phyloP scores from a whole-genome alignment of 1,140 invertebrate species.

The Charaxes varanes region DNA sequence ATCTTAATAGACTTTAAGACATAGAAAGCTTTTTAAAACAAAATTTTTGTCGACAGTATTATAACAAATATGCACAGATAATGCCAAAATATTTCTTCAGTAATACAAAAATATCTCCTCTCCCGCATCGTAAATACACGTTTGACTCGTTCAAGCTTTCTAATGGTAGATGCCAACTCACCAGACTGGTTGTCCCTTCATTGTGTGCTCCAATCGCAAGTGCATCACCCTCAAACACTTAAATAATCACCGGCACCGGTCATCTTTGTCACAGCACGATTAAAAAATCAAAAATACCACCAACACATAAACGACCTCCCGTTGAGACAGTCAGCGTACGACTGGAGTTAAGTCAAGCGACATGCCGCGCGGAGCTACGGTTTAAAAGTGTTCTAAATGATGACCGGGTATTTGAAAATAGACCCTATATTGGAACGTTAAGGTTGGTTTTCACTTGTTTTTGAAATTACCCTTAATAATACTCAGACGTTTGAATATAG shows the following conservation, averaged over 20 bases:
- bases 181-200: conserved; percentile 71
- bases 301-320: conserved; percentile 23
- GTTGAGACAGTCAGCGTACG: conserved; percentile 32
- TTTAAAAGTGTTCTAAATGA: conserved; percentile 8
- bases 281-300: conserved; percentile 26
- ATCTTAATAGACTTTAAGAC: too few species aligned
- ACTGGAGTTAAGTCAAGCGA: conserved; percentile 37
- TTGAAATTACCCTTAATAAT: conserved; percentile 11
- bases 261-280: conserved; percentile 58
- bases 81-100: too few species aligned
- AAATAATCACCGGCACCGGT: conserved; percentile 50
- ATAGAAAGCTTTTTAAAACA: too few species aligned
- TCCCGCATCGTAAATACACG: too few species aligned
- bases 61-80: too few species aligned
- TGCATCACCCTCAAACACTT: conserved; percentile 46
- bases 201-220: conserved; percentile 44
- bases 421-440: conserved; percentile 1
- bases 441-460: conserved; percentile 8
- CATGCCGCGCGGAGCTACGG: conserved; percentile 10
- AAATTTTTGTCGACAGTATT: too few species aligned
- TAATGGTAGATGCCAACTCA: conserved; percentile 60
- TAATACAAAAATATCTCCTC: too few species aligned
- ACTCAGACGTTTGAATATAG: not conserved
- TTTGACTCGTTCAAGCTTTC: too few species aligned
- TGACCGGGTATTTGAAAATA: conserved; percentile 3